Evolutionary conservation across 1,140 invertebrate genomes (phyloP).

Genomic region (Drosophila seguyi): DNA sequence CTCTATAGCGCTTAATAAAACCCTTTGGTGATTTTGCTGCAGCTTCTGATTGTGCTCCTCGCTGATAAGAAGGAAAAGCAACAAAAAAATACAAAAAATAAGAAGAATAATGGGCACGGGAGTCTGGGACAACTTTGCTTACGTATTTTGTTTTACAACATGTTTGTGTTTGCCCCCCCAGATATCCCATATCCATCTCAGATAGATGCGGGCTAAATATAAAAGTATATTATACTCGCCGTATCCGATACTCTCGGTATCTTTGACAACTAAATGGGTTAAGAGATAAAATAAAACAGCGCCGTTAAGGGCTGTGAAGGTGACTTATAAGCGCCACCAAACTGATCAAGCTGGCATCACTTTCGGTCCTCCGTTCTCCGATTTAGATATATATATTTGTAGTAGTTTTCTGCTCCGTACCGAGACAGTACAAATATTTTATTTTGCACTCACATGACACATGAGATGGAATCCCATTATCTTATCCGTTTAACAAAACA

Average conservation of each 20-base stretch:
- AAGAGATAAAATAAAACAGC: background rate
- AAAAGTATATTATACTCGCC: constrained; percentile 28
- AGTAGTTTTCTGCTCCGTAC: constrained; percentile 11
- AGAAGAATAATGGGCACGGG: constrained; percentile 12
- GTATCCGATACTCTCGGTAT: constrained; percentile 6
- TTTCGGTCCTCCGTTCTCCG: background rate
- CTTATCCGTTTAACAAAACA: constrained; percentile 46
- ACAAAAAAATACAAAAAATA: constrained; percentile 8
- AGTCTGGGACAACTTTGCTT: constrained; percentile 65
- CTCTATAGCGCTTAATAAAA: background rate
- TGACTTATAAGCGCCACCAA: background rate
- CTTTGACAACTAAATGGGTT: constrained; percentile 19
- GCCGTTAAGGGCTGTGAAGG: background rate
- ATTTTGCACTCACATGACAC: constrained; percentile 57
- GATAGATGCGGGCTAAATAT: constrained; percentile 66
- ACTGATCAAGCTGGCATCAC: constrained; percentile 5
- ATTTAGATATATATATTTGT: constrained; percentile 8
- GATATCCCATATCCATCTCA: constrained; percentile 51
- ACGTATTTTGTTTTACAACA: constrained; percentile 72
- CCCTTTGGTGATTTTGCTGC: background rate
- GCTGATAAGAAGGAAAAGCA: constrained; percentile 15
- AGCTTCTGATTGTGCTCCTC: constrained; percentile 21
- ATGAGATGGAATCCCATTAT: constrained; percentile 23
- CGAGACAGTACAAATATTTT: constrained; percentile 43
- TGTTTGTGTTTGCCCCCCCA: constrained; percentile 43